These are phyloP conservation scores for Folsomia candida DNA, from an alignment of 2,888 invertebrate genomes.

Conservation along the genomic window DNA sequence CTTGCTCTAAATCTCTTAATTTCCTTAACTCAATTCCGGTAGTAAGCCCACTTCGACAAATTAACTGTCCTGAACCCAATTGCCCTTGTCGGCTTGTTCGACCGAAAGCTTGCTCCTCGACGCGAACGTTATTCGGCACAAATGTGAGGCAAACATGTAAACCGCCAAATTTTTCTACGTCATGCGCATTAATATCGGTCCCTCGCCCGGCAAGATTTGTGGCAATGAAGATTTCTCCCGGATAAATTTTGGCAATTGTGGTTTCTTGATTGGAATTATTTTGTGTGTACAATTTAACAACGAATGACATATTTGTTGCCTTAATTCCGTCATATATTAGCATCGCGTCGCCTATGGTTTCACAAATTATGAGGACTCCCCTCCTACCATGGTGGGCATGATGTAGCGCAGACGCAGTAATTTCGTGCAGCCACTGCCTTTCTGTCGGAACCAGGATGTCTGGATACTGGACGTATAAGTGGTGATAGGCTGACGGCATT, in stretches of 20 bases:
- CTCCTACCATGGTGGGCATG: slow-evolving; percentile 20
- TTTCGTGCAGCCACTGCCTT: slow-evolving; percentile 19
- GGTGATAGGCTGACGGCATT: slow-evolving; percentile 21
- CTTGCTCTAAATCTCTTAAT: slow-evolving; percentile 18
- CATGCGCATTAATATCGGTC: slow-evolving; percentile 34
- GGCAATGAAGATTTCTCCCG: slow-evolving; percentile 29
- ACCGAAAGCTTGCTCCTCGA: slow-evolving; percentile 37
- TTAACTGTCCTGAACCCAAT: slow-evolving; percentile 28
- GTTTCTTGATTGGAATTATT: slow-evolving; percentile 26
- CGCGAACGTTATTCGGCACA: slow-evolving; percentile 23
- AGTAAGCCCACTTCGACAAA: slow-evolving; percentile 12
- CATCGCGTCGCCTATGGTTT: background rate
- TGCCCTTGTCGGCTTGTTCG: slow-evolving; percentile 32
- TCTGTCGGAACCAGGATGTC: background rate
- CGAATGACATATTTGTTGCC: slow-evolving; percentile 1
- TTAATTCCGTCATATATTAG: slow-evolving; percentile 32
- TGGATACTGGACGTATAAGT: slow-evolving; percentile 3
- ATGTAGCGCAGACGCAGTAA: background rate
- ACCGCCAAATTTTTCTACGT: slow-evolving; percentile 31
- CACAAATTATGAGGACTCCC: slow-evolving; percentile 14
- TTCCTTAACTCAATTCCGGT: background rate
- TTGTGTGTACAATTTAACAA: slow-evolving; percentile 25
- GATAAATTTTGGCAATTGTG: slow-evolving; percentile 22
- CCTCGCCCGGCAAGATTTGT: slow-evolving; percentile 41
- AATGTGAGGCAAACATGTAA: slow-evolving; percentile 35